These are phyloP conservation scores for Aramus guarauna DNA, from an alignment of 2,113 vertebrate species.

Conservation along the genomic window DNA sequence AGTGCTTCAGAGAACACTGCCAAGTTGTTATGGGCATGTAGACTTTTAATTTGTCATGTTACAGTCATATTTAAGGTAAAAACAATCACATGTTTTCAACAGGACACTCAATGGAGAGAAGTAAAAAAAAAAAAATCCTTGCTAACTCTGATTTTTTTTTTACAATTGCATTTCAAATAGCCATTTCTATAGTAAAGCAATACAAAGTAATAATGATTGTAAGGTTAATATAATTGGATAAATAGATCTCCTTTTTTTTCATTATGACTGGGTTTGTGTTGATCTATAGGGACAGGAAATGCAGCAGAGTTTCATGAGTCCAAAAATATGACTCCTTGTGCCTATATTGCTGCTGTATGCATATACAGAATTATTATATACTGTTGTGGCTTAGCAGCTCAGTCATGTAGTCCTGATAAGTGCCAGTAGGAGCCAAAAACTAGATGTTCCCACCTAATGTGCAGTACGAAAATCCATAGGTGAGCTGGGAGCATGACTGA, in stretches of 20 bases:
- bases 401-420: neutral
- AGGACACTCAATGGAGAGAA: neutral
- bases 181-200: neutral
- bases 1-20: neutral
- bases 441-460: neutral
- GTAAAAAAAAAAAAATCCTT: neutral
- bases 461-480: neutral
- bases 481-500: neutral
- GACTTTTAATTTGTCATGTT: neutral
- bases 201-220: neutral
- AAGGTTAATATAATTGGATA: neutral
- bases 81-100: rapidly evolving
- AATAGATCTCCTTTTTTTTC: neutral
- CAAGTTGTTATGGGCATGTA: neutral
- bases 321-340: neutral
- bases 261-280: neutral
- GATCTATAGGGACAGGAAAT: neutral
- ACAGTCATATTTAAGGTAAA: neutral
- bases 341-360: neutral
- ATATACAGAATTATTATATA: neutral
- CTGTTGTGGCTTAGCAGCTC: neutral
- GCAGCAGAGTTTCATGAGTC: neutral
- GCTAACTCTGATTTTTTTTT: neutral
- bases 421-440: neutral
- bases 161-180: neutral